Percentiles rank a stretch among this genome's conserved stretches.
Conservation (phyloP, 2,888 invertebrate species). For the Trissoscelio sp. region DNA sequence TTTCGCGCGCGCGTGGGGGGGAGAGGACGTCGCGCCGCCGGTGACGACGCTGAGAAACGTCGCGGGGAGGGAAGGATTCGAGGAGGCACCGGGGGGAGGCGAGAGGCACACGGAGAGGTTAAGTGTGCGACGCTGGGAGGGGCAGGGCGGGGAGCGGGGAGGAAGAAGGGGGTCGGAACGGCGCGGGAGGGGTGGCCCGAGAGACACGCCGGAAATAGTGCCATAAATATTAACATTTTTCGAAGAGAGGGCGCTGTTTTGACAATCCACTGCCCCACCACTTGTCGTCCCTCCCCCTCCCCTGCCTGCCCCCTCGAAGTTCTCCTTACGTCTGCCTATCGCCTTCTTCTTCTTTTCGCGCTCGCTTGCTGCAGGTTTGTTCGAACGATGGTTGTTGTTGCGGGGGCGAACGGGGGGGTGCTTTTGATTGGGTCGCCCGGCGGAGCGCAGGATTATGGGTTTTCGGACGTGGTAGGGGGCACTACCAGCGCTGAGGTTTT, state of each 20-base stretch:
- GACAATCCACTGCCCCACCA: slow-evolving; percentile 76
- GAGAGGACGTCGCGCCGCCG: slow-evolving; percentile 53
- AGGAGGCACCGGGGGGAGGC: slow-evolving; percentile 40
- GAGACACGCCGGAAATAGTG: slow-evolving; percentile 78
- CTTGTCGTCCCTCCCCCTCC: slow-evolving; percentile 29
- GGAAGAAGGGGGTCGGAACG: slow-evolving; percentile 47
- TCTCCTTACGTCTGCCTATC: slow-evolving; percentile 26
- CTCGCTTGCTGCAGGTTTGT: slow-evolving; percentile 52
- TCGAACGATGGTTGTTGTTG: slow-evolving; percentile 50
- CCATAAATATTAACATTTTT: slow-evolving; percentile 82
- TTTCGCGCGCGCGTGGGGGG: slow-evolving; percentile 37
- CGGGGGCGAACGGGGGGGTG: slow-evolving; percentile 19
- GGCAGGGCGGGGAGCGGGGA: no score
- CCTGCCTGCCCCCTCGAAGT: slow-evolving; percentile 36
- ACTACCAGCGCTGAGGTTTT: slow-evolving; percentile 22
- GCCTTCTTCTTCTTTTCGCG: slow-evolving; percentile 61
- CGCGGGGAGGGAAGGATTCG: slow-evolving; percentile 25
- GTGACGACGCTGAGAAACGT: slow-evolving; percentile 55
- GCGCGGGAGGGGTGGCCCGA: slow-evolving; percentile 55
- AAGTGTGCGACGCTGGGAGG: slow-evolving; percentile 41
- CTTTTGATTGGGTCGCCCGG: slow-evolving; percentile 56
- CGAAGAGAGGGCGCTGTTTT: slow-evolving; percentile 80
- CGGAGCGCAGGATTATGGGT: slow-evolving; percentile 43
- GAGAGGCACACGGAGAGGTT: slow-evolving; percentile 34
- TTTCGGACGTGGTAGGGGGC: slow-evolving; percentile 25